Evolutionary conservation across 2,888 invertebrate genomes (phyloP).

Genomic region (Nephrocerus scutellatus): DNA sequence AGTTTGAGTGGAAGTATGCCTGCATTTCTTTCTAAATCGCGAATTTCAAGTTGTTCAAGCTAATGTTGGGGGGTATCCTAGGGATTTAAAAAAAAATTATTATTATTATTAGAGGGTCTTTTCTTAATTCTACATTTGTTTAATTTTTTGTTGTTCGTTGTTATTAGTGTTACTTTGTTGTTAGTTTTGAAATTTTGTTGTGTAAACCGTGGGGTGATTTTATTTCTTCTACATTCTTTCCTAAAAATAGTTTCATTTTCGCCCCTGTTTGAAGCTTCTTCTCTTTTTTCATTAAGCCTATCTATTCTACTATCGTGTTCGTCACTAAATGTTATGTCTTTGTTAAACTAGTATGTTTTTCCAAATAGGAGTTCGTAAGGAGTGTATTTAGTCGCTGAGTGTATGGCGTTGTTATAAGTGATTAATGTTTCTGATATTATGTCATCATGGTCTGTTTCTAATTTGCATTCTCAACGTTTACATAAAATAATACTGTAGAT

Average conservation of each 20-base stretch:
- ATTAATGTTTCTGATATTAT: too few relatives aligned
- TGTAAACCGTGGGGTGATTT: conserved; percentile 2
- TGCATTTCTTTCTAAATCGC: conserved; percentile 1
- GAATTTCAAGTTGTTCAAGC: conserved; percentile 6
- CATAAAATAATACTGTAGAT: conserved; percentile 1
- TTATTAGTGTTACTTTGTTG: conserved; percentile 2
- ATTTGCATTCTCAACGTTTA: neutral
- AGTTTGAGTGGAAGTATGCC: too few relatives aligned
- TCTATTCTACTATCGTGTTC: conserved; percentile 1
- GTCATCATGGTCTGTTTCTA: conserved; percentile 3
- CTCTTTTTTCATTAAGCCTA: neutral
- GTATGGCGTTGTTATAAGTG: too few relatives aligned
- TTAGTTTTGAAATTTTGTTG: conserved; percentile 4
- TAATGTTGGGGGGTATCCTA: too few relatives aligned
- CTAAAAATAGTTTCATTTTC: neutral
- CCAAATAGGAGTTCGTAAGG: conserved; percentile 3
- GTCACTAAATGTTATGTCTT: neutral
- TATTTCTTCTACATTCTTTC: conserved; percentile 10
- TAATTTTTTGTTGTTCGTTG: conserved; percentile 1
- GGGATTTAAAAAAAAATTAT: neutral
- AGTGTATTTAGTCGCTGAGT: conserved; percentile 1
- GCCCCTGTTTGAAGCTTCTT: conserved; percentile 1
- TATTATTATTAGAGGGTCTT: neutral
- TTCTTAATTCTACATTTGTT: conserved; percentile 3
- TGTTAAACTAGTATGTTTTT: neutral